These are phyloP conservation scores for Trichogramma pretiosum DNA, from an alignment of 1,140 invertebrate genomes.

Conservation along the genomic window DNA sequence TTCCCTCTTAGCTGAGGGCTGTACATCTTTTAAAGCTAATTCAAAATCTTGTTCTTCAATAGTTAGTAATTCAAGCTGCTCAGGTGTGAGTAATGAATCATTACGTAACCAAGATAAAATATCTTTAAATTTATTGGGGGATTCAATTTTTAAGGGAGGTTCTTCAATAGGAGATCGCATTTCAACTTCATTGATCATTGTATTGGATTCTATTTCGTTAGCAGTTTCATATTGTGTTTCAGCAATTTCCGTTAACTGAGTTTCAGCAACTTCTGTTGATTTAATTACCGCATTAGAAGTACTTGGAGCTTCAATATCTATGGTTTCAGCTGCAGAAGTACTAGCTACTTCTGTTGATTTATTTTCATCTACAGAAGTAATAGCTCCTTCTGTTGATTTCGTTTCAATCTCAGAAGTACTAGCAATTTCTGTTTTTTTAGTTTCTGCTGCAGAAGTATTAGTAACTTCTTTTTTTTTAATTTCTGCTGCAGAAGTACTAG, in stretches of 20 bases:
- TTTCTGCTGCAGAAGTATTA: neutral
- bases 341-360: neutral
- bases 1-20: slow-evolving; percentile 91
- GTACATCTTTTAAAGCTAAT: slow-evolving; percentile 69
- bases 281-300: too few species aligned
- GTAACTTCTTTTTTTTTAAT: neutral
- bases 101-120: slow-evolving; percentile 52
- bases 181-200: too few species aligned
- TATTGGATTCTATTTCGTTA: too few species aligned
- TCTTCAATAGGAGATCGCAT: too few species aligned
- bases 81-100: slow-evolving; percentile 46
- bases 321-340: too few species aligned
- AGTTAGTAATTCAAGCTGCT: slow-evolving; percentile 53
- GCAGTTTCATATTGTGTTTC: too few species aligned
- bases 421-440: neutral
- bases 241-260: neutral
- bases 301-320: too few species aligned
- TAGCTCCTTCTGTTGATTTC: neutral
- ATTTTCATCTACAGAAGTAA: neutral
- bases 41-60: slow-evolving; percentile 70
- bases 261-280: neutral
- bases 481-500: neutral
- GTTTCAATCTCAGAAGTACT: neutral
- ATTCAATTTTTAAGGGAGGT: neutral
- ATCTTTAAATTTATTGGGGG: slow-evolving; percentile 22